phyloP scores from a whole-genome alignment of 2,888 invertebrate species.

The Amiota minor region DNA sequence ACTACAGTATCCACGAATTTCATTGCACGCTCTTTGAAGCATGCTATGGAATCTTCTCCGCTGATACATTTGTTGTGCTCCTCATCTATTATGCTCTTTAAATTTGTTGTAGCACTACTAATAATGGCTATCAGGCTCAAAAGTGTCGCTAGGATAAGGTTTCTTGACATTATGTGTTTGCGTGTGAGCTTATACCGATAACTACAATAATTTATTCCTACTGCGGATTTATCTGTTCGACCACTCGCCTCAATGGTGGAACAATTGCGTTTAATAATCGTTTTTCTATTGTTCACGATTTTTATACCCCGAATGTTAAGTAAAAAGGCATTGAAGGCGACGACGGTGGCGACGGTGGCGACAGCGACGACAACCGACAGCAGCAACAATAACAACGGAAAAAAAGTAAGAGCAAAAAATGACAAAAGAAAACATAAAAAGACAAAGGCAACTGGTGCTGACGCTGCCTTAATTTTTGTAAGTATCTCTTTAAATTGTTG shows the following conservation, averaged over 20 bases:
- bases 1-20: slow-evolving; percentile 84
- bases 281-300: slow-evolving; percentile 73
- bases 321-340: slow-evolving; percentile 19
- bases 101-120: slow-evolving; percentile 74
- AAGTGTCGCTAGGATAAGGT: slow-evolving; percentile 74
- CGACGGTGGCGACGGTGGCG: slow-evolving; percentile 39
- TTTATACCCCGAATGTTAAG: slow-evolving; percentile 70
- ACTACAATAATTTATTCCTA: background rate
- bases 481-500: background rate
- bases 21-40: slow-evolving; percentile 88
- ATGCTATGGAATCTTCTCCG: slow-evolving; percentile 84
- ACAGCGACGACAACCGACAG: slow-evolving; percentile 40
- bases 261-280: slow-evolving; percentile 73
- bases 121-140: slow-evolving; percentile 76
- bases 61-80: slow-evolving; percentile 83
- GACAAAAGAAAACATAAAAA: slow-evolving; percentile 63
- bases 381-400: slow-evolving; percentile 27
- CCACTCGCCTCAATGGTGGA: slow-evolving; percentile 70
- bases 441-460: slow-evolving; percentile 37
- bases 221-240: slow-evolving; percentile 33
- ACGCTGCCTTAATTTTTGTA: slow-evolving; percentile 33
- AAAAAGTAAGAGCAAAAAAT: slow-evolving; percentile 48
- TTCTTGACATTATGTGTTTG: slow-evolving; percentile 56
- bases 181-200: slow-evolving; percentile 19
- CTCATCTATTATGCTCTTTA: slow-evolving; percentile 84